Evolutionary conservation across 2,797 vertebrate species (phyloP), one percentile per base, ranked within the genome.

Genomic region (Neosilurus hyrtlii): DNA sequence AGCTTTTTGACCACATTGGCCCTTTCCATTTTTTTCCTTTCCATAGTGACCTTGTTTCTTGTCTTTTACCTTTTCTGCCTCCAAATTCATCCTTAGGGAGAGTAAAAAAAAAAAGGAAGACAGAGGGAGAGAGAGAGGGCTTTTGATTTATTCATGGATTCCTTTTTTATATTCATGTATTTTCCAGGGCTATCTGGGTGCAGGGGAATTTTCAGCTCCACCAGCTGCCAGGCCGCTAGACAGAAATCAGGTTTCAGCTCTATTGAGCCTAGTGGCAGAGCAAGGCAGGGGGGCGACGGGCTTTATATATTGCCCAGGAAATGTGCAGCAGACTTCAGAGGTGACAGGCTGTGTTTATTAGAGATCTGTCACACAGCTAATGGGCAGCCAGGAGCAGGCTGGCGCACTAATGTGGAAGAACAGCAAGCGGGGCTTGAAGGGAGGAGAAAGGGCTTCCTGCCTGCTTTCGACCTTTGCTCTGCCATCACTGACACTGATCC

Each of bases 311-410:
- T 94, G 90, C 91, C 87, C 92, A 90, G 94, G 93, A 93, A 94
- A 94, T 93, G 93, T 92, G 92, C 92, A 91, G 92, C 91, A 92
- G 92, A 91, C 92, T 93, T 94, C 93, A 92, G 94, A 94, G 93
- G 93, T 94, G 93, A 94, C 94, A 93, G 94, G 92, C 92, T 93
- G 93, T 94, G 93, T 95, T 95, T 94, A 94, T 95, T 95, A 94
- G 93, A 92, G 93, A 93, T 94, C 93, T 95, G 92, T 95, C 94
- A 94, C 91, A 90, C 92, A 89, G 92, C 93, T 94, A 94, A 95
- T 95, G 92, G 92, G 92, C 84, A 90, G 82, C 86, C 82, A 89
- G 92, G 90, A 91, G 84, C 81, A 79, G 86, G 84, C 82, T 82
- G 84, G 76, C 30, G 67, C 75, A 54, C 83, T 88, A 83, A 86